These are phyloP conservation scores for Etheostoma spectabile DNA, from an alignment of 2,113 vertebrate genomes.

Conservation along the genomic window DNA sequence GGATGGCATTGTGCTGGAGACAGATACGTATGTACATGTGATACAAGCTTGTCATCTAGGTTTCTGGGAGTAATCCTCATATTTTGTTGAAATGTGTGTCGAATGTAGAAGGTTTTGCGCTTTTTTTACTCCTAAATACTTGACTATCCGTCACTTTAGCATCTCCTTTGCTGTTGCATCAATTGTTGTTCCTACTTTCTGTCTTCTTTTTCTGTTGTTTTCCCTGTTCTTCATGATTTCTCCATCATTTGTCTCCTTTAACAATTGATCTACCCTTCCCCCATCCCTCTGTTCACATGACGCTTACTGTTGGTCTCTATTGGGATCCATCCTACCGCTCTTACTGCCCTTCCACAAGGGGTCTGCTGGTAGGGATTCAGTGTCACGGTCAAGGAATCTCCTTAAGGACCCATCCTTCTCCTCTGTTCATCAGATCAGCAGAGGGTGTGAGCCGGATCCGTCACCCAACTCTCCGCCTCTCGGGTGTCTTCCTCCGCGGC, in stretches of 20 bases:
- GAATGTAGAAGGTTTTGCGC: background rate
- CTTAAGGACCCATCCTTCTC: background rate
- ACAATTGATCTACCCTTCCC: background rate
- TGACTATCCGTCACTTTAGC: background rate
- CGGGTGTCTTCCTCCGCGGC: slow-evolving; percentile 80
- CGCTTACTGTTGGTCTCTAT: background rate
- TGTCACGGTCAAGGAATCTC: background rate
- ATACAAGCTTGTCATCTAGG: background rate
- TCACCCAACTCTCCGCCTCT: slow-evolving; percentile 82
- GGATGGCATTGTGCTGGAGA: background rate
- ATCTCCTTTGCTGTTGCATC: background rate
- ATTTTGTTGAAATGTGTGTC: no score
- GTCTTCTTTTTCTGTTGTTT: background rate
- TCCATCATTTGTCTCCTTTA: background rate
- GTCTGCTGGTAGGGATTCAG: background rate
- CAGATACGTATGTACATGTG: slow-evolving; percentile 24
- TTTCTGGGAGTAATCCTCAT: background rate
- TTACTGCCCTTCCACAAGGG: background rate
- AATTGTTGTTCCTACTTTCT: background rate
- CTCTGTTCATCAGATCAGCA: slow-evolving; percentile 66
- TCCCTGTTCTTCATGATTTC: no score
- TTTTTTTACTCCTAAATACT: background rate
- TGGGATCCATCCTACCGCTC: background rate
- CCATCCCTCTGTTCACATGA: background rate
- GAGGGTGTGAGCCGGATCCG: slow-evolving; percentile 78